Evolutionary conservation across 2,797 vertebrate species (phyloP).

Genomic region (Jordanella pulchra): DNA sequence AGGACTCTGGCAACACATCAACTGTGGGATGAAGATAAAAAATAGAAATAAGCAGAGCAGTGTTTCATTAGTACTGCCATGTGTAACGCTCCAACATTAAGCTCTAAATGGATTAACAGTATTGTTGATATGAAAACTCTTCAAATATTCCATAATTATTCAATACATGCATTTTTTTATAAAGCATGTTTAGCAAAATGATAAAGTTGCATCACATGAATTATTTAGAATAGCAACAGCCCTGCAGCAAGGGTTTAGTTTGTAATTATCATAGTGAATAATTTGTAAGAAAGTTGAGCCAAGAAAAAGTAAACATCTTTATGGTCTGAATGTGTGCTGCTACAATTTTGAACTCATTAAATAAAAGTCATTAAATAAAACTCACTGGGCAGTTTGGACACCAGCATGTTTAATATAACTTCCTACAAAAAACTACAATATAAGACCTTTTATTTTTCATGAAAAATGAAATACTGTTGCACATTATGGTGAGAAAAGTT

Average conservation of each 20-base stretch:
- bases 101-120: not conserved
- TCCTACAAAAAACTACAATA: too few relatives aligned
- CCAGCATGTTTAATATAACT: too few relatives aligned
- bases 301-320: too few relatives aligned
- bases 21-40: conserved; percentile 27
- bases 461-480: not conserved
- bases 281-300: too few relatives aligned
- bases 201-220: not conserved
- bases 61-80: not conserved
- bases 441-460: not conserved
- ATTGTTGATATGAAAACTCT: too few relatives aligned
- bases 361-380: too few relatives aligned
- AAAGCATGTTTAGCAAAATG: not conserved
- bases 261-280: too few relatives aligned
- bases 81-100: not conserved
- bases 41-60: not conserved
- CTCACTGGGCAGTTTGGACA: not conserved
- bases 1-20: conserved; percentile 69
- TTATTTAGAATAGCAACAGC: not conserved
- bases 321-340: too few relatives aligned
- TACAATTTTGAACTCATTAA: too few relatives aligned
- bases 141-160: not conserved
- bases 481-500: not conserved
- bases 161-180: too few relatives aligned
- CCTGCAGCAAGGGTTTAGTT: too few relatives aligned